Percentiles rank a stretch among this genome's conserved stretches.
phyloP scores from a whole-genome alignment of 2,113 vertebrate species.

The Apeltes quadracus region DNA sequence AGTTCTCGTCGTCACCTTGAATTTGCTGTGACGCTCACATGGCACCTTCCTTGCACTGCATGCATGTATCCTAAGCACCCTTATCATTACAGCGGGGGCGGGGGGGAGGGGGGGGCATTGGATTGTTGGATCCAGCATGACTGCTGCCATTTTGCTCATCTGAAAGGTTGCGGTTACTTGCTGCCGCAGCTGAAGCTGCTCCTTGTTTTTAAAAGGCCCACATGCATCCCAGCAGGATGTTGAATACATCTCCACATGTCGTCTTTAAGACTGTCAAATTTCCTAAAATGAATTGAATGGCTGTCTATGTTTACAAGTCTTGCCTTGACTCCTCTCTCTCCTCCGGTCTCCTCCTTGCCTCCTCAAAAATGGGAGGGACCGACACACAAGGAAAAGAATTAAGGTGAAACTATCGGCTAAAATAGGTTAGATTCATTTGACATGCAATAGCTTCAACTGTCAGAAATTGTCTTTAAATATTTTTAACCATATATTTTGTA shows the following conservation, averaged over 20 bases:
- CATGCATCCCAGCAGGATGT: background rate
- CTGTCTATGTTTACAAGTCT: background rate
- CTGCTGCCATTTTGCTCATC: background rate
- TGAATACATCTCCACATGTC: background rate
- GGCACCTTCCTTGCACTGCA: background rate
- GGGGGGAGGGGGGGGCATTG: background rate
- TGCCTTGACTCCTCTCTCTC: no score
- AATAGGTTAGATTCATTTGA: background rate
- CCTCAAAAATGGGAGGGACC: background rate
- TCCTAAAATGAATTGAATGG: background rate
- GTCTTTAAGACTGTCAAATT: background rate
- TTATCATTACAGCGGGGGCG: background rate
- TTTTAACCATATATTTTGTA: background rate
- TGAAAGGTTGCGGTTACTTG: constrained; percentile 8
- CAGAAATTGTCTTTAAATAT: background rate
- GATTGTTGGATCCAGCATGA: background rate
- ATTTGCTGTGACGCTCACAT: background rate
- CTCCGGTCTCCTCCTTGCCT: no score
- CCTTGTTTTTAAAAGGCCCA: background rate
- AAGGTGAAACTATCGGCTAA: background rate
- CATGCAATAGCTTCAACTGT: background rate
- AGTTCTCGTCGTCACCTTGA: background rate
- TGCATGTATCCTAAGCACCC: background rate
- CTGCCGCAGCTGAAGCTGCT: background rate
- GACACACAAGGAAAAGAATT: background rate